A percentile compares a stretch with the other conserved stretches of the same genome.
Evolutionary conservation across 2,797 vertebrate species (phyloP).

Genomic region (Leptodactylus fallax): DNA sequence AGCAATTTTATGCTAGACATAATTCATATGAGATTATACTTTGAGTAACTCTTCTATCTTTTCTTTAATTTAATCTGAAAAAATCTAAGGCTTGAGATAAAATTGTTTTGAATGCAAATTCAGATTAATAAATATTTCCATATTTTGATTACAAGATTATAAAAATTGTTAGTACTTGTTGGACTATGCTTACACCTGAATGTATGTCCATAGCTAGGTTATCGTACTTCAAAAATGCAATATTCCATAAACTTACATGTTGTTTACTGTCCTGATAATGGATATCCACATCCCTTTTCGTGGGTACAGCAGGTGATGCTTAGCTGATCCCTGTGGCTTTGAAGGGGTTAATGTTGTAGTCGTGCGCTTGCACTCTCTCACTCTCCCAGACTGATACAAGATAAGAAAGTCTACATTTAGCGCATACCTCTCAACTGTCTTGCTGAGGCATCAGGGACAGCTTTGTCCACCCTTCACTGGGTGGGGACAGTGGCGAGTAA

Average conservation of each 20-base stretch:
- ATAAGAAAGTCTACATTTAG: conserved; percentile 64
- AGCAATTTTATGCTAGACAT: neutral
- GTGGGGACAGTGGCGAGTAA: conserved; percentile 18
- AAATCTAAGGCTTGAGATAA: neutral
- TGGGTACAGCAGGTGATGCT: conserved; percentile 2
- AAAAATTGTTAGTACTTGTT: neutral
- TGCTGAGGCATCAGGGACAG: conserved; percentile 60
- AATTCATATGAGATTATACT: neutral
- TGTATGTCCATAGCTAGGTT: neutral
- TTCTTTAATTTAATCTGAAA: neutral
- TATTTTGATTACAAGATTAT: neutral
- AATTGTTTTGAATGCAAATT: neutral
- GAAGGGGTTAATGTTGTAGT: conserved; percentile 45
- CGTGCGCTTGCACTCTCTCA: conserved; percentile 10
- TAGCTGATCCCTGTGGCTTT: neutral
- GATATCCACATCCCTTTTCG: conserved; percentile 22
- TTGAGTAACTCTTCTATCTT: neutral
- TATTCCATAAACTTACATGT: neutral
- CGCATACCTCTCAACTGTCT: conserved; percentile 63
- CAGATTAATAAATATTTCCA: neutral
- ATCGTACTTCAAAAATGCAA: neutral
- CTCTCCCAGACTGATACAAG: conserved; percentile 58
- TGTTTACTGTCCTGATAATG: neutral
- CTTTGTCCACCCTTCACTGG: conserved; percentile 44
- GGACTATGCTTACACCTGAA: neutral